Conservation (phyloP, 1,140 invertebrate genomes). For the Pteromalus puparum region DNA sequence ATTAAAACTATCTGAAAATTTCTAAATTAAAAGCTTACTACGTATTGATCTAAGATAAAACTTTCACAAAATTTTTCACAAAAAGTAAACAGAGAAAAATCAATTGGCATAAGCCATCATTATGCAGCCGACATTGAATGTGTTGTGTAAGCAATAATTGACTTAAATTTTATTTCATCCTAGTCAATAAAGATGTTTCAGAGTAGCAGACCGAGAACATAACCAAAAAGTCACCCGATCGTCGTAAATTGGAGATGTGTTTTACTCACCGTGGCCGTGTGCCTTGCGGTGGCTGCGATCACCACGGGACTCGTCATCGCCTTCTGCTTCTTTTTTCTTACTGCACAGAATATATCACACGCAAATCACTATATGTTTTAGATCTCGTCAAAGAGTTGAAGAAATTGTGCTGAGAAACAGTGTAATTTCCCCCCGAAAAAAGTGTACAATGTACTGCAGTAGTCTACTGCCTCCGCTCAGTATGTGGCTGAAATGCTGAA, state of each 20-base stretch:
- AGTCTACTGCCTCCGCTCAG: not conserved
- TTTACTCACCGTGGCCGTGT: slow-evolving; percentile 84
- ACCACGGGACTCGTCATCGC: slow-evolving; percentile 83
- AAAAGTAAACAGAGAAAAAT: not conserved
- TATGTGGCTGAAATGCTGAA: not conserved
- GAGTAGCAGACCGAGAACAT: slow-evolving; percentile 54
- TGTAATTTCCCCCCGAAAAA: not conserved
- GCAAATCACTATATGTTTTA: slow-evolving; percentile 49
- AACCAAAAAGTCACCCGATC: slow-evolving; percentile 35
- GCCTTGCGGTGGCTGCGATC: slow-evolving; percentile 84
- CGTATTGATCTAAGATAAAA: not conserved
- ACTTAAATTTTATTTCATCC: slow-evolving; percentile 51
- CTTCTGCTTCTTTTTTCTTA: slow-evolving; percentile 55
- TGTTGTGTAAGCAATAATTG: slow-evolving; percentile 49
- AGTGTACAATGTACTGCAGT: not conserved
- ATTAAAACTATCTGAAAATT: no score
- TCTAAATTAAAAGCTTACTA: no score
- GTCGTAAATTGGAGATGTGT: not conserved
- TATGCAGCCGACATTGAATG: not conserved
- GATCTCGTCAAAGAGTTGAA: not conserved
- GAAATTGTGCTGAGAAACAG: not conserved
- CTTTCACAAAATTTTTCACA: not conserved
- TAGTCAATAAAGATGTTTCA: slow-evolving; percentile 22
- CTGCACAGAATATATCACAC: slow-evolving; percentile 56
- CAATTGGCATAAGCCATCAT: not conserved